Base-by-base conservation (phyloP, 2,113 vertebrate genomes). In the Myrmecobius fasciatus region DNA sequence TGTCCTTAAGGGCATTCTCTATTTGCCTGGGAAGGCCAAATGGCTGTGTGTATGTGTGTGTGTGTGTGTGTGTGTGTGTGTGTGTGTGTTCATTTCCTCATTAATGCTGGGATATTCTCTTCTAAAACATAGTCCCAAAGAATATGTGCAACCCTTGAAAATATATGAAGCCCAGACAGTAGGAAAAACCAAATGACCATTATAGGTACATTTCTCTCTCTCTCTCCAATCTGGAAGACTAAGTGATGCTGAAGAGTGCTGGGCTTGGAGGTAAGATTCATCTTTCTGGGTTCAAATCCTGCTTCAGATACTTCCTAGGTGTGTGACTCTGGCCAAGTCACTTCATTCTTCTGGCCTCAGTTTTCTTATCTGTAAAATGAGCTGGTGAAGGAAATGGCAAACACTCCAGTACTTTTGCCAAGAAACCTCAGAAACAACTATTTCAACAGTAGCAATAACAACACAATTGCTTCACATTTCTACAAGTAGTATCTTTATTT, bases 161-260 rank as follows among this genome's bases (percentile, higher is more conserved):
- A 48, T 46, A 95, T 28, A 28, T 90, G 53, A 92, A 96, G 93
- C 8, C 53, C 47, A 88, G 25, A 43, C 92, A 67, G 11, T 89
- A 36, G 75, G 12, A 91, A 90, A 91, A 7, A 36, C 36, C 52
- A 92, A 96, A 92, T 91, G 25, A 28, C 83, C 28, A 8, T n/a
- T 75, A 11, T 48, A 89, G 24, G 24, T 11, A 28, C 52, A 2
- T 52, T 89, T 94, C 26, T 96, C 94, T 94, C 89, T n/a, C 36
- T 20, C 25, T 5, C 31, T 51, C 49, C 49, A 51, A 83, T 8
- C n/a, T 36, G 11, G 56, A 11, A 8, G 14, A 11, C 11, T 36
- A 36, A 12, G 56, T 10, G 25, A 28, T 56, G 10, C 54, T 11
- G 9, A 28, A 56, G 56, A 14, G 26, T 20, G 6, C 26, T 60